Conservation (phyloP, 2,888 invertebrate species). For the Trypoxylon attenuatum region DNA sequence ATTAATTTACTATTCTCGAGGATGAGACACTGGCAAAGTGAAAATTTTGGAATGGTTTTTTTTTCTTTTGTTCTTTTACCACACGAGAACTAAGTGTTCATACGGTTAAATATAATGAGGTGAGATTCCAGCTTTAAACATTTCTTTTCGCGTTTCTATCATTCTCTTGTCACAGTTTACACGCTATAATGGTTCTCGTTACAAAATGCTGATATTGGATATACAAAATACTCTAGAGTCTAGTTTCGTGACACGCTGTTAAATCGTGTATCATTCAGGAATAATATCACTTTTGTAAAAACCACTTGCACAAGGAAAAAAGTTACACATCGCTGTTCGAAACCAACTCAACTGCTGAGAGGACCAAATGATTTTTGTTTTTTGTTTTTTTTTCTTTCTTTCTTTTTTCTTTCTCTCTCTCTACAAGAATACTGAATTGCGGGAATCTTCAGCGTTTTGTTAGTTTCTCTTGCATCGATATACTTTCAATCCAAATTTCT, state of each 20-base stretch:
- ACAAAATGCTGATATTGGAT: slow-evolving; percentile 47
- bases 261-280: slow-evolving; percentile 25
- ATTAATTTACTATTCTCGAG: slow-evolving; percentile 32
- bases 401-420: no score
- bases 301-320: slow-evolving; percentile 9
- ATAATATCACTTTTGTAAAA: slow-evolving; percentile 13
- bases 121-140: slow-evolving; percentile 58
- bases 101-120: slow-evolving; percentile 50
- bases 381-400: no score
- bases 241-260: no score
- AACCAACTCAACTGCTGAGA: not conserved
- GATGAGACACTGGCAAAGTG: slow-evolving; percentile 37
- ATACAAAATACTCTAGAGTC: slow-evolving; percentile 57
- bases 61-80: no score
- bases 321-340: not conserved
- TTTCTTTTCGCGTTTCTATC: slow-evolving; percentile 4
- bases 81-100: slow-evolving; percentile 36
- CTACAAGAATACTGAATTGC: slow-evolving; percentile 14
- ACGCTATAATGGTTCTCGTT: slow-evolving; percentile 37
- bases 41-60: slow-evolving; percentile 57
- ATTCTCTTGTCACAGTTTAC: slow-evolving; percentile 19
- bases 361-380: not conserved
- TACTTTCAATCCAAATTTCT: slow-evolving; percentile 4
- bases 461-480: not conserved
- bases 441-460: slow-evolving; percentile 2